These are phyloP conservation scores for Onychomys arenicola DNA, from an alignment of 2,797 vertebrate genomes.

Conservation along the genomic window DNA sequence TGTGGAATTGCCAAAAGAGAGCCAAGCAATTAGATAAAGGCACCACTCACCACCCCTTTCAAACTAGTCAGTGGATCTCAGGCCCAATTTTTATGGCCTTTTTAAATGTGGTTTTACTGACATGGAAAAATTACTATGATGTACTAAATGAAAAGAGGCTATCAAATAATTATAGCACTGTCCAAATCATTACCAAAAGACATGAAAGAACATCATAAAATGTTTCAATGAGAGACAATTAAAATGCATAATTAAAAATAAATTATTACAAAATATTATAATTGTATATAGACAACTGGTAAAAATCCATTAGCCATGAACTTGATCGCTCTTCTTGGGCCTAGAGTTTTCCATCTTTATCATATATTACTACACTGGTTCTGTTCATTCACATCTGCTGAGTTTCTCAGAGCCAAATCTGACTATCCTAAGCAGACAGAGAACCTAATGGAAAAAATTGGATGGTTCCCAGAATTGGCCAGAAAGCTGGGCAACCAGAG, in stretches of 20 bases:
- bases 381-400: not conserved
- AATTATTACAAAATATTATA: slow-evolving; percentile 42
- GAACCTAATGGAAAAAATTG: slow-evolving; percentile 12
- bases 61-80: not conserved
- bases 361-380: not conserved
- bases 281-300: slow-evolving; percentile 14
- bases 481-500: slow-evolving; percentile 16
- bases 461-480: slow-evolving; percentile 38
- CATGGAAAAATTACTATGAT: slow-evolving; percentile 53
- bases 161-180: slow-evolving; percentile 1
- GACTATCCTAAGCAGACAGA: slow-evolving; percentile 6
- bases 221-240: slow-evolving; percentile 54
- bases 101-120: slow-evolving; percentile 52
- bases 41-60: not conserved
- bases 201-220: slow-evolving; percentile 49
- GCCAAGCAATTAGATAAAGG: not conserved
- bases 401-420: slow-evolving; percentile 44
- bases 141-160: slow-evolving; percentile 45
- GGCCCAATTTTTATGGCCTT: not conserved
- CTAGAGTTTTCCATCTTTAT: not conserved
- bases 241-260: slow-evolving; percentile 48
- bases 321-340: not conserved
- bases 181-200: slow-evolving; percentile 57
- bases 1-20: slow-evolving; percentile 6
- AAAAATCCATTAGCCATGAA: slow-evolving; percentile 48